Percentiles rank a stretch among this genome's conserved stretches.
phyloP scores from a whole-genome alignment of 2,888 invertebrate species.

The Coecobrya sp. region DNA sequence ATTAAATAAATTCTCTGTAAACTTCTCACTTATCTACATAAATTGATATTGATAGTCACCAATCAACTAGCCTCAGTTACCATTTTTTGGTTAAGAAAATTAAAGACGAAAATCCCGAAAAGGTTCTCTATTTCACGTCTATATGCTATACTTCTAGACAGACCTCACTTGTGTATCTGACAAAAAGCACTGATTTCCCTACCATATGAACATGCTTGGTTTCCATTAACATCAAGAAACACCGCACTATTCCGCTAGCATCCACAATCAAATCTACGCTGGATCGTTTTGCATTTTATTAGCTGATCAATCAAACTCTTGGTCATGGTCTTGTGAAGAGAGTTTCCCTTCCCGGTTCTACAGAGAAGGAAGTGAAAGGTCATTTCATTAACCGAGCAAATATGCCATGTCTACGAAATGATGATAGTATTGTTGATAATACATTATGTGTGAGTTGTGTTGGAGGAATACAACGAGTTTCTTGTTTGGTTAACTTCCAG shows the following conservation, averaged over 20 bases:
- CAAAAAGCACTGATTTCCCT: too few species aligned
- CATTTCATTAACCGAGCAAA: conserved; percentile 42
- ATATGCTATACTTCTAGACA: too few species aligned
- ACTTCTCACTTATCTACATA: too few species aligned
- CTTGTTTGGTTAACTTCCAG: conserved; percentile 5
- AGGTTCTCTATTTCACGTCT: too few species aligned
- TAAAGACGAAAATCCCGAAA: too few species aligned
- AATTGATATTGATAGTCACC: too few species aligned
- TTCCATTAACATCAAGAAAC: background rate
- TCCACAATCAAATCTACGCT: background rate
- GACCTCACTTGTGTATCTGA: too few species aligned
- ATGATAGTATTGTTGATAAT: background rate
- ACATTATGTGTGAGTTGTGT: background rate
- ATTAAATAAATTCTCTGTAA: too few species aligned
- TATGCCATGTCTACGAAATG: background rate
- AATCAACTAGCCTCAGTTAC: too few species aligned
- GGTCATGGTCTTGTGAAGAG: background rate
- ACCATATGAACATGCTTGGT: too few species aligned
- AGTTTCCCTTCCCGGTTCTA: background rate
- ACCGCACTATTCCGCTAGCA: background rate
- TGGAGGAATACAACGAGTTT: background rate
- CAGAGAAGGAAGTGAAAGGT: conserved; percentile 39
- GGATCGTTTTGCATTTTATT: conserved; percentile 53
- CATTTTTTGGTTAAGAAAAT: too few species aligned
- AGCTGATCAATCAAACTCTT: conserved; percentile 45